A percentile compares a stretch with the other conserved stretches of the same genome.
These are phyloP conservation scores for Plebejus melissa DNA, from an alignment of 2,888 invertebrate species.

Conservation along the genomic window DNA sequence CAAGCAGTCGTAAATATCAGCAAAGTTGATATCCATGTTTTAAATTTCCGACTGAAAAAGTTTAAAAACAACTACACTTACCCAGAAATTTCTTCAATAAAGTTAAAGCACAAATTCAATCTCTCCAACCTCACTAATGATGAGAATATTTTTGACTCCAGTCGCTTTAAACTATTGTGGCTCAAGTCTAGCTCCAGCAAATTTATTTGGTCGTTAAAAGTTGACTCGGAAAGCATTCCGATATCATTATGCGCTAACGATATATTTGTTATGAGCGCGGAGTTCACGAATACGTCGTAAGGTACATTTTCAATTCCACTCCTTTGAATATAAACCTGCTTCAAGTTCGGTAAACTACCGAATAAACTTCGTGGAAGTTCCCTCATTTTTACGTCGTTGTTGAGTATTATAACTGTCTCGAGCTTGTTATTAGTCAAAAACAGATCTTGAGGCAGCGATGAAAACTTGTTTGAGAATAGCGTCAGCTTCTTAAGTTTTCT, in stretches of 20 bases:
- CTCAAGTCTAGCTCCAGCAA: slow-evolving; percentile 82
- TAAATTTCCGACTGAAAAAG: not conserved
- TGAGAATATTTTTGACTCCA: slow-evolving; percentile 80
- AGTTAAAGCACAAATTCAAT: slow-evolving; percentile 83
- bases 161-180: slow-evolving; percentile 79
- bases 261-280: slow-evolving; percentile 78
- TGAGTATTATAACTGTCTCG: slow-evolving; percentile 72
- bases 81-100: slow-evolving; percentile 77
- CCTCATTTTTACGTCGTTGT: slow-evolving; percentile 79
- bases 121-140: slow-evolving; percentile 75
- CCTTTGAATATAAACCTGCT: slow-evolving; percentile 76
- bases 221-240: slow-evolving; percentile 74
- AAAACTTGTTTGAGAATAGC: slow-evolving; percentile 83
- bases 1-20: not conserved
- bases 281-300: slow-evolving; percentile 81
- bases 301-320: slow-evolving; percentile 80
- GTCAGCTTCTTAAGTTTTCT: slow-evolving; percentile 81
- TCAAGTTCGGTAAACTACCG: slow-evolving; percentile 77
- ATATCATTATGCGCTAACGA: slow-evolving; percentile 80
- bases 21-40: not conserved
- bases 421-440: slow-evolving; percentile 78
- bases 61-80: slow-evolving; percentile 48
- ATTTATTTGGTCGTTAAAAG: slow-evolving; percentile 81
- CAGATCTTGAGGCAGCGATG: slow-evolving; percentile 79
- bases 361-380: slow-evolving; percentile 80